These are phyloP conservation scores for Coracias cyanogaster DNA, from an alignment of 2,797 vertebrate species.

Conservation along the genomic window DNA sequence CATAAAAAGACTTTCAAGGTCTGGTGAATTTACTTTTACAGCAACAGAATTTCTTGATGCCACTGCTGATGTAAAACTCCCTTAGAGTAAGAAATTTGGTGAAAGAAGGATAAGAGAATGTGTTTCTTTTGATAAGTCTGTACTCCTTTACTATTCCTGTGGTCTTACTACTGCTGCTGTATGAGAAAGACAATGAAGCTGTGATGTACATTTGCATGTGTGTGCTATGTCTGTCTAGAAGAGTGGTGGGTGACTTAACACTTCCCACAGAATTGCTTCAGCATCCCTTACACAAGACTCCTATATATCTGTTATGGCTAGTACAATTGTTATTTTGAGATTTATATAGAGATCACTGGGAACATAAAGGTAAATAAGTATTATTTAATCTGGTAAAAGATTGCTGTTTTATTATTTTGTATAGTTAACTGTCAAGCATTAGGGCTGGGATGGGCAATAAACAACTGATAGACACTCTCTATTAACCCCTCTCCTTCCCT, in stretches of 20 bases:
- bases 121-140: background rate
- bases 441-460: background rate
- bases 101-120: background rate
- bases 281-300: background rate
- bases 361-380: background rate
- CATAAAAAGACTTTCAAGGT: background rate
- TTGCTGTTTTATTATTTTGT: background rate
- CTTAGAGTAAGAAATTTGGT: background rate
- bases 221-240: background rate
- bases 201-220: background rate
- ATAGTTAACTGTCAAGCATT: background rate
- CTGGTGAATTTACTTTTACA: background rate
- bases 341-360: background rate
- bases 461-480: background rate
- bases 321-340: background rate
- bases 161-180: background rate
- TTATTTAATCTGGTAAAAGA: background rate
- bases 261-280: background rate
- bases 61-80: background rate
- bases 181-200: background rate
- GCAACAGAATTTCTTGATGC: background rate
- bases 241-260: background rate
- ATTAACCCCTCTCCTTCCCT: background rate
- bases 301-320: background rate
- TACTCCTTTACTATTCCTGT: background rate